Percentiles rank a stretch among this genome's conserved stretches.
phyloP scores from a whole-genome alignment of 2,888 invertebrate species.

The Latrodectus elegans region DNA sequence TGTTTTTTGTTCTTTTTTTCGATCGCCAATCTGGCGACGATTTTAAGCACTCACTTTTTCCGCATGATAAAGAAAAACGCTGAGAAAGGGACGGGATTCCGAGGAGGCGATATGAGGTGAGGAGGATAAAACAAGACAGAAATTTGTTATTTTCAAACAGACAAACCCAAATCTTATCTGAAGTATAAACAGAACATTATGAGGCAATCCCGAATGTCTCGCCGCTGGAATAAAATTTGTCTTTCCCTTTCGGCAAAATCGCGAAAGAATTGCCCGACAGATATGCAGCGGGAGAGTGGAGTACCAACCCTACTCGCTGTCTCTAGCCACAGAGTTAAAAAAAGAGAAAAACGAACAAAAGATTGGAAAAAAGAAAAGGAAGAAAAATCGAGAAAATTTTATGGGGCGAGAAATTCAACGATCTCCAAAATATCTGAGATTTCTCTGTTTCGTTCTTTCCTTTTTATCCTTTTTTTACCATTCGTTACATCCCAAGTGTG shows the following conservation, averaged over 20 bases:
- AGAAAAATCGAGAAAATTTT: constrained; percentile 58
- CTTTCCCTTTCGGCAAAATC: constrained; percentile 47
- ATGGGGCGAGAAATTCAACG: constrained; percentile 67
- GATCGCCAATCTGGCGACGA: no score
- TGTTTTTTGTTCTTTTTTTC: no score
- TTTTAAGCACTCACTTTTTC: no score
- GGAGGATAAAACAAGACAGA: constrained; percentile 17
- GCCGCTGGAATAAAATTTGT: constrained; percentile 58
- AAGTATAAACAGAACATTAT: constrained; percentile 68
- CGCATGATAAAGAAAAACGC: no score
- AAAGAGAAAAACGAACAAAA: constrained; percentile 19
- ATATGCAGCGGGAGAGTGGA: background rate
- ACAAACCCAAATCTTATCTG: constrained; percentile 58
- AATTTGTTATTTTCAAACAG: constrained; percentile 34
- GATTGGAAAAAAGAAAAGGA: constrained; percentile 9
- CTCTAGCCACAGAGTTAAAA: constrained; percentile 22
- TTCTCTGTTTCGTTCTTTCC: constrained; percentile 23
- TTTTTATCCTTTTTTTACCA: constrained; percentile 26
- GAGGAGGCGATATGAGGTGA: constrained; percentile 19
- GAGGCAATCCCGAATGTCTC: constrained; percentile 57
- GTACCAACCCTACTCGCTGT: background rate
- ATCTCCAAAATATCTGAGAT: constrained; percentile 61
- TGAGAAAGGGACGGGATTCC: no score
- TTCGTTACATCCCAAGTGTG: constrained; percentile 50
- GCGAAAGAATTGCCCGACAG: constrained; percentile 58